phyloP scores from a whole-genome alignment of 1,140 invertebrate species.

The Paracyclopina nana region DNA sequence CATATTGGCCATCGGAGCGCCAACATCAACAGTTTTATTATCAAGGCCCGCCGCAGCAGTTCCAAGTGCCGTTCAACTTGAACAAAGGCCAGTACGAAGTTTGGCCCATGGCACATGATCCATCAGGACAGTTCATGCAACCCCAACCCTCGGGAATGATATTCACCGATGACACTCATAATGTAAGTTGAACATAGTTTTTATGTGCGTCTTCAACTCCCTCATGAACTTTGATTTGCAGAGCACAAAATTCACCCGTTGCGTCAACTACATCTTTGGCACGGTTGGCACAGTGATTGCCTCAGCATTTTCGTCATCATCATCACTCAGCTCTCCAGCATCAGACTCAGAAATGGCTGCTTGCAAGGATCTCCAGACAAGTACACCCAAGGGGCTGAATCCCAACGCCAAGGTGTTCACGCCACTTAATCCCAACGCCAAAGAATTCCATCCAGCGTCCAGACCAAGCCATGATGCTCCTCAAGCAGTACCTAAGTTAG shows the following conservation, averaged over 20 bases:
- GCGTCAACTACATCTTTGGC: not conserved
- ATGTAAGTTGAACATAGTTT: no score
- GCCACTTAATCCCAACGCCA: not conserved
- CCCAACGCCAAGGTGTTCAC: not conserved
- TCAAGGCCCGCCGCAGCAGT: no score
- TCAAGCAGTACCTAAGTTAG: not conserved
- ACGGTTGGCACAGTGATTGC: not conserved
- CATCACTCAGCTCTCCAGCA: no score
- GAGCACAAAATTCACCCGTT: no score
- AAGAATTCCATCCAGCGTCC: not conserved
- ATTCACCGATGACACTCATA: not conserved
- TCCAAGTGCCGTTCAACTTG: not conserved
- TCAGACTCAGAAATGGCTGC: no score
- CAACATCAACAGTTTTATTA: no score
- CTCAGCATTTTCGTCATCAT: not conserved
- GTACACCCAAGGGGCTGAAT: no score
- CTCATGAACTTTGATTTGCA: no score
- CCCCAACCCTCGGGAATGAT: not conserved
- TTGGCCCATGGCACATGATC: not conserved
- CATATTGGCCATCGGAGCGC: no score
- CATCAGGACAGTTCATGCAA: not conserved
- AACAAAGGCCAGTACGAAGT: not conserved
- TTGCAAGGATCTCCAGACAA: no score
- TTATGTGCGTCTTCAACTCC: no score
- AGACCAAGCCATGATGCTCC: not conserved